These are phyloP conservation scores for Axea sp. DNA, from an alignment of 2,888 invertebrate species.

Conservation along the genomic window DNA sequence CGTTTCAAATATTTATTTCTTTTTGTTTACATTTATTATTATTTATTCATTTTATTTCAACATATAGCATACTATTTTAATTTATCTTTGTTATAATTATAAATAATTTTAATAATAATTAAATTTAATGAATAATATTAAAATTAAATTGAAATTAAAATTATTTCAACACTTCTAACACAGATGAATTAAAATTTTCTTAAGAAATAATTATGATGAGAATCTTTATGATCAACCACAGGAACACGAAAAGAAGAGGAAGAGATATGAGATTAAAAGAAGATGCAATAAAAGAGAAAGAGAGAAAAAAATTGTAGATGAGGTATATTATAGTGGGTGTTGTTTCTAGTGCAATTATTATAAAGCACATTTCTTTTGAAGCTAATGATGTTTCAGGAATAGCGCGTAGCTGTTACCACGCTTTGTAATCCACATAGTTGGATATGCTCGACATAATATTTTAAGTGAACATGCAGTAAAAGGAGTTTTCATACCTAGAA, in stretches of 20 bases:
- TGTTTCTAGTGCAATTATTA: constrained; percentile 65
- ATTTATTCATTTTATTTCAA: too few species aligned
- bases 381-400: constrained; percentile 69
- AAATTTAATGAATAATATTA: too few species aligned
- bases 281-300: not conserved
- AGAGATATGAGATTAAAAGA: not conserved
- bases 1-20: too few species aligned
- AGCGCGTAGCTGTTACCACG: constrained; percentile 78
- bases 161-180: too few species aligned
- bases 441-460: constrained; percentile 76
- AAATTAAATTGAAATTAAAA: too few species aligned
- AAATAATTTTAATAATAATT: too few species aligned
- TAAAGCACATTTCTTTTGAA: constrained; percentile 63
- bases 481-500: constrained; percentile 50
- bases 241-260: constrained; percentile 10
- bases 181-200: too few species aligned
- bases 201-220: too few species aligned
- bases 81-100: too few species aligned
- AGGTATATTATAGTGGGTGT: constrained; percentile 51
- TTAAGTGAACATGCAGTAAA: constrained; percentile 70
- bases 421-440: constrained; percentile 77
- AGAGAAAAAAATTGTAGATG: constrained; percentile 16
- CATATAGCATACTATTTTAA: too few species aligned
- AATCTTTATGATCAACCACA: too few species aligned
- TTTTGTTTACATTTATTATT: too few species aligned